Percentiles rank a stretch among this genome's conserved stretches.
Conservation (phyloP, 2,888 invertebrate species). For the Apotomis turbidana region DNA sequence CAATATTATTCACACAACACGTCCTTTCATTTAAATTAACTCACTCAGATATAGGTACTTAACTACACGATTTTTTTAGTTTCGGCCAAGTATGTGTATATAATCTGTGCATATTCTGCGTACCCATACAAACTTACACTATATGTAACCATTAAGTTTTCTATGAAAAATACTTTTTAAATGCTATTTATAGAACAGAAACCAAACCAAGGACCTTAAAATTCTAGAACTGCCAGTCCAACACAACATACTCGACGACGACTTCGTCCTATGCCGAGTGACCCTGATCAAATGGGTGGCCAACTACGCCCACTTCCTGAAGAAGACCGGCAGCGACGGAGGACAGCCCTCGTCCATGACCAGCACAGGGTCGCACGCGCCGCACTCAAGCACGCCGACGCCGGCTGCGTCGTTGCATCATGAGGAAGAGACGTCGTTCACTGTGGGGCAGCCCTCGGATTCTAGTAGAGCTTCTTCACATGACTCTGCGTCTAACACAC, state of each 20-base stretch:
- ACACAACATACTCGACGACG: slow-evolving; percentile 88
- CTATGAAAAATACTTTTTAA: too few species aligned
- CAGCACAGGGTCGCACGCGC: slow-evolving; percentile 71
- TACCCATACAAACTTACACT: too few species aligned
- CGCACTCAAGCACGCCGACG: slow-evolving; percentile 72
- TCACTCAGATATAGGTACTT: too few species aligned
- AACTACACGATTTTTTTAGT: too few species aligned
- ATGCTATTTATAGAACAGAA: too few species aligned
- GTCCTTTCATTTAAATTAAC: too few species aligned
- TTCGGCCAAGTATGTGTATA: too few species aligned
- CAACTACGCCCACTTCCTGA: slow-evolving; percentile 91
- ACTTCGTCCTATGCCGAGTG: slow-evolving; percentile 90
- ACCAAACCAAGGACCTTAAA: background rate
- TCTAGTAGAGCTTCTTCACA: slow-evolving; percentile 79
- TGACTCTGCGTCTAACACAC: slow-evolving; percentile 79
- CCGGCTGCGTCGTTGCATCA: slow-evolving; percentile 73
- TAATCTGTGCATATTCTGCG: too few species aligned
- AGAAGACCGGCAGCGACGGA: slow-evolving; percentile 81
- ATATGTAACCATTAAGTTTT: too few species aligned
- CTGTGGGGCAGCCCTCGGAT: slow-evolving; percentile 79
- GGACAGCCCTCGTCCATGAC: slow-evolving; percentile 79
- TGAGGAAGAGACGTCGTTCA: slow-evolving; percentile 79
- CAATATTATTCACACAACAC: too few species aligned
- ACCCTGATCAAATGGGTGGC: slow-evolving; percentile 95
- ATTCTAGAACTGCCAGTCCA: slow-evolving; percentile 88